Conservation (phyloP, 2,113 vertebrate species). For the Mesoclemmys tuberculata region DNA sequence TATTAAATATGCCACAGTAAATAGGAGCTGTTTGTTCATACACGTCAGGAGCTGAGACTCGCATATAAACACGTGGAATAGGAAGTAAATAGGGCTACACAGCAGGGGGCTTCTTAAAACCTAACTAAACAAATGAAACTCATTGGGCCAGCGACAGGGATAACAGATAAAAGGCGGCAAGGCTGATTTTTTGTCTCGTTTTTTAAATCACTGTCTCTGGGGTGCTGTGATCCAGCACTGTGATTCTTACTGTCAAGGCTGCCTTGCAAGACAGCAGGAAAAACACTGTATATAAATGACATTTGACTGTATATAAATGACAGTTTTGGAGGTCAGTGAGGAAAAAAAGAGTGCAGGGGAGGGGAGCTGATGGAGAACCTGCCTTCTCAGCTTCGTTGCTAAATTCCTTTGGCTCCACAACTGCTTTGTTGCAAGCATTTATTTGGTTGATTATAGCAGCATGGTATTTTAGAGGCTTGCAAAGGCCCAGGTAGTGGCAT, state of each 20-base stretch:
- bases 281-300: not conserved
- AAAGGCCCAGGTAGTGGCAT: not conserved
- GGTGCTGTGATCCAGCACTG: not conserved
- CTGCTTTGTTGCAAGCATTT: not conserved
- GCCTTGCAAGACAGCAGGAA: not conserved
- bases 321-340: not conserved
- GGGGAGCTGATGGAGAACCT: not conserved
- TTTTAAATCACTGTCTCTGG: not conserved
- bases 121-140: not conserved
- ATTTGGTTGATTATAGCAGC: not conserved
- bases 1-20: not conserved
- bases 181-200: not conserved
- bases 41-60: rapidly evolving
- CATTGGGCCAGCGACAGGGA: not conserved
- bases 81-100: not conserved
- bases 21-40: conserved; percentile 14
- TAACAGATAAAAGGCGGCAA: not conserved
- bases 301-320: not conserved
- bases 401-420: not conserved
- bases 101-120: not conserved
- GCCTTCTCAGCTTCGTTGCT: not conserved
- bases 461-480: not conserved
- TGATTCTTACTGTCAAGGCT: not conserved
- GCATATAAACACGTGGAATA: rapidly evolving
- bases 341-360: not conserved